Evolutionary conservation across 2,797 vertebrate species (phyloP), one percentile per base, ranked within the genome.

Genomic region (Melanotaenia maccullochi): DNA sequence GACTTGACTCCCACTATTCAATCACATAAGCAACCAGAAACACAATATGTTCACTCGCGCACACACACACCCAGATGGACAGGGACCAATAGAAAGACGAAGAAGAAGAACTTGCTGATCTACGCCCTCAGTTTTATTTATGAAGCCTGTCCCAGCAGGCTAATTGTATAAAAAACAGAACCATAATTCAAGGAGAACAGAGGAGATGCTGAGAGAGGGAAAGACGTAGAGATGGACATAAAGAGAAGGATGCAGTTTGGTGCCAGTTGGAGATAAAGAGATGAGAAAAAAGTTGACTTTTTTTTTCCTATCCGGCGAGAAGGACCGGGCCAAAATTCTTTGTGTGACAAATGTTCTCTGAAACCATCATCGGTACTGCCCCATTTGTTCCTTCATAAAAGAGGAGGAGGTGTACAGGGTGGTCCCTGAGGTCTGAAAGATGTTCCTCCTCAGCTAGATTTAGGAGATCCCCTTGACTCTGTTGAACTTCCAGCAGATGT

Each of bases 121-220:
- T 84, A 71, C 88, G 89, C 81, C 88, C 64, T 85, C 54, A 3
- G 44, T 89, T 86, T 91, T 86, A 95, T 89, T 94, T 94, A 94
- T 93, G 89, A 89, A 82, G 87, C 81, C 84, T 79, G 83, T 91
- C 49, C 57, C 75, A 88, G 90, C 83, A 78, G 93, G 82, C 92
- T 96, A 94, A 95, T 95, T 93, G 92, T 91, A 92, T 93, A 91
- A 93, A 89, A 94, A 95, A 94, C 90, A 89, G 87, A 78, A 79
- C 63, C 81, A 88, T 86, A 93, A 91, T 78, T 93, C 94, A 95
- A 90, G 85, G 70, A 71, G 85, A 85, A 73, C 71, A 89, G 75
- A 85, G 63, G 69, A 77, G 78, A 69, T 0, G 60, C 60, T 71
- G 72, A 66, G 69, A 47, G 58, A 60, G 64, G 81, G 68, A 77